Evolutionary conservation across 2,113 vertebrate species (phyloP).

Genomic region (Notarius quadriscutis): DNA sequence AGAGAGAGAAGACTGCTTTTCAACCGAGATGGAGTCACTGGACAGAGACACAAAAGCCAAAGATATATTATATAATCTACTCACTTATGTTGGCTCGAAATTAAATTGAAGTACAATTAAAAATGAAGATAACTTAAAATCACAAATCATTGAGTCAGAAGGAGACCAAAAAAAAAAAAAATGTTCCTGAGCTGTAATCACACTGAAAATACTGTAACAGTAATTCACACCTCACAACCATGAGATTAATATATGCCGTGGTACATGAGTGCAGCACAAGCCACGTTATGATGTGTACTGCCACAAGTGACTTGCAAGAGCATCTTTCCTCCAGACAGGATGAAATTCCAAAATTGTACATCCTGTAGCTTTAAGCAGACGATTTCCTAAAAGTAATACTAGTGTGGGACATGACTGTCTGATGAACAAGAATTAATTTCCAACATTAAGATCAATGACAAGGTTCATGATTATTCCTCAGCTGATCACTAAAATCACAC

Average conservation of each 20-base stretch:
- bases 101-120: neutral
- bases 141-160: neutral
- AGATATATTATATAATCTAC: neutral
- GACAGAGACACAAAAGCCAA: slow-evolving; percentile 22
- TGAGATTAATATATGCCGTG: neutral
- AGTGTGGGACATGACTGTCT: neutral
- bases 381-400: neutral
- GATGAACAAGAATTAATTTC: neutral
- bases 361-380: neutral
- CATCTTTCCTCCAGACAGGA: neutral
- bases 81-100: neutral
- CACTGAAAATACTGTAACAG: neutral
- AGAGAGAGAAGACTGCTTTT: slow-evolving; percentile 84
- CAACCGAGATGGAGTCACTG: slow-evolving; percentile 78
- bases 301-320: neutral
- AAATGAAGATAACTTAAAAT: neutral
- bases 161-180: neutral
- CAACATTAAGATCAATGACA: too few species aligned
- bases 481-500: neutral
- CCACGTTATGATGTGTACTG: too few species aligned
- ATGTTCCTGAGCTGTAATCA: neutral
- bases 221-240: neutral
- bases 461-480: neutral
- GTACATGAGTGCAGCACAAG: too few species aligned
- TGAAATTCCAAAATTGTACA: too few species aligned